phyloP scores from a whole-genome alignment of 2,113 vertebrate species.

The Sebastes schlegelii region DNA sequence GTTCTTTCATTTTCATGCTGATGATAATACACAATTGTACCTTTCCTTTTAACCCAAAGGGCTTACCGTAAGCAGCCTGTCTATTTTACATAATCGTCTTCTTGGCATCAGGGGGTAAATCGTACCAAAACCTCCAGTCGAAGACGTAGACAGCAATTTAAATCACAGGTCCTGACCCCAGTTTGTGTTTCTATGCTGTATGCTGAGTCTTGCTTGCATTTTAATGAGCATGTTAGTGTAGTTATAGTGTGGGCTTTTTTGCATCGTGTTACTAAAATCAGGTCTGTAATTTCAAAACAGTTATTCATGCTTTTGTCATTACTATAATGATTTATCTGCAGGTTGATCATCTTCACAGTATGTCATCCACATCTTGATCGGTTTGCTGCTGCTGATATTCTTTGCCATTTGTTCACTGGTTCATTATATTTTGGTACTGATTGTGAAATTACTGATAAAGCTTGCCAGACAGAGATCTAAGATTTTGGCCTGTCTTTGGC shows the following conservation, averaged over 20 bases:
- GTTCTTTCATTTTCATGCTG: constrained; percentile 28
- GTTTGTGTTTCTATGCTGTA: neutral
- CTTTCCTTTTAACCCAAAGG: constrained; percentile 11
- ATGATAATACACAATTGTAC: constrained; percentile 12
- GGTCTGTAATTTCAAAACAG: neutral
- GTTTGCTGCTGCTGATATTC: neutral
- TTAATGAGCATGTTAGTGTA: neutral
- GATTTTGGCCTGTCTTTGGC: neutral
- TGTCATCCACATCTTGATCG: neutral
- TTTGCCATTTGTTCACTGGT: neutral
- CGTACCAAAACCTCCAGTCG: neutral
- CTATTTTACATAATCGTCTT: constrained; percentile 47
- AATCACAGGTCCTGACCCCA: constrained; percentile 23
- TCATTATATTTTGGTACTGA: neutral
- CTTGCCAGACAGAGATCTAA: neutral
- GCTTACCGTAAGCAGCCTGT: neutral
- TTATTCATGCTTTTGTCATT: neutral
- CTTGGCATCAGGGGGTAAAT: constrained; percentile 29
- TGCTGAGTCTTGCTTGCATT: neutral
- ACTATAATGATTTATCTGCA: neutral
- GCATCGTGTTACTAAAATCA: neutral
- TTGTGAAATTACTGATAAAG: neutral
- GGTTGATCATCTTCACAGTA: neutral
- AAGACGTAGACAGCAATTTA: constrained; percentile 9
- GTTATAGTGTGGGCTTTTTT: neutral